These are phyloP conservation scores for Clarias macrocephalus DNA, from an alignment of 2,113 vertebrate species.

Conservation along the genomic window DNA sequence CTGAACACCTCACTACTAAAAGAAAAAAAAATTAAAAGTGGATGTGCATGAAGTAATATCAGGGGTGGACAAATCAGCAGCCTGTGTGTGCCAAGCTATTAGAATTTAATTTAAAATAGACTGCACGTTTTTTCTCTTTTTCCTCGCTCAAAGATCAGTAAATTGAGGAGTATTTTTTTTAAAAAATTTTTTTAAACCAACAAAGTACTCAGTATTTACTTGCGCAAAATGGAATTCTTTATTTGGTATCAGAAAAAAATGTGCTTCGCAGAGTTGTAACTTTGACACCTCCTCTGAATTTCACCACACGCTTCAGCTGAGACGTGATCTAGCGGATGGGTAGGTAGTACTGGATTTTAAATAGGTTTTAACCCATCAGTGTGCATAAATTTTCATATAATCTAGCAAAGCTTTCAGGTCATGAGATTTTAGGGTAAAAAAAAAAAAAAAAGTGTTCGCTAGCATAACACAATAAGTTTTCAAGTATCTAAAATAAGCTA, in stretches of 20 bases:
- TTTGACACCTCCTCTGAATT: background rate
- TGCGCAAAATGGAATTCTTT: background rate
- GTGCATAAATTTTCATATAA: background rate
- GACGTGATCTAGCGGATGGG: background rate
- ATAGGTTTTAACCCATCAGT: too few relatives aligned
- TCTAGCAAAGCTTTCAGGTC: background rate
- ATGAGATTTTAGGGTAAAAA: too few relatives aligned
- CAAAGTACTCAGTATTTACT: background rate
- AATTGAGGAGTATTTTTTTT: too few relatives aligned
- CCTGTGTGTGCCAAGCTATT: too few relatives aligned
- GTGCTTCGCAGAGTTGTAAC: background rate
- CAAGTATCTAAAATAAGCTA: background rate
- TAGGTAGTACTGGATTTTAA: too few relatives aligned
- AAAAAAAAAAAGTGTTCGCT: too few relatives aligned
- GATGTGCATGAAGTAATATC: background rate
- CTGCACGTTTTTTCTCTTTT: background rate
- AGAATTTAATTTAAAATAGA: background rate
- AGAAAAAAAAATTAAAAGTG: background rate
- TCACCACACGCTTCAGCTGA: background rate
- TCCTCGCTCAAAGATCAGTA: background rate
- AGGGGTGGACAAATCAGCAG: constrained; percentile 14
- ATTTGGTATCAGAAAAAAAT: background rate
- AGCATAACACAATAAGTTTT: background rate
- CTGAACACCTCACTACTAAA: constrained; percentile 26
- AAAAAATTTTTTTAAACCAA: too few relatives aligned